phyloP scores from a whole-genome alignment of 2,888 invertebrate species.

The Tetrapedia diversipes region DNA sequence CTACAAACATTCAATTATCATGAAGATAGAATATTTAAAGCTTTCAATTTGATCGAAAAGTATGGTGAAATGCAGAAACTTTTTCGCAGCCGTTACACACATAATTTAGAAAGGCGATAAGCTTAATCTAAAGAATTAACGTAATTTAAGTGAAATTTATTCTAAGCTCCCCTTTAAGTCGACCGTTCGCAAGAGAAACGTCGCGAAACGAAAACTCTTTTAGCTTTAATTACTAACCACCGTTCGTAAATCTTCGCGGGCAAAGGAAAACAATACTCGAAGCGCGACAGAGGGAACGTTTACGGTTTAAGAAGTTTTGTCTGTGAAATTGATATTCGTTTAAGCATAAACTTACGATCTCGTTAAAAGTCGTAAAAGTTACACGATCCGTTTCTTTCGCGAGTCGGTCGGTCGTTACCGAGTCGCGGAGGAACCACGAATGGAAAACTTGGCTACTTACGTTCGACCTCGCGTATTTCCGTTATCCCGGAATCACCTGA shows the following conservation, averaged over 20 bases:
- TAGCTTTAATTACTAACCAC: neutral
- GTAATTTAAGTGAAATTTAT: no score
- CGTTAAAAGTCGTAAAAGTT: slow-evolving; percentile 62
- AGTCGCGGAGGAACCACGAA: slow-evolving; percentile 46
- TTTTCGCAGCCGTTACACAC: no score
- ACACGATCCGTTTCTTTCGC: slow-evolving; percentile 57
- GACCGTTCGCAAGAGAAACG: neutral
- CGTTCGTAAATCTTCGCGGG: neutral
- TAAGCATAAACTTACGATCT: slow-evolving; percentile 54
- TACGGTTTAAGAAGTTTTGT: slow-evolving; percentile 28
- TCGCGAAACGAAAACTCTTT: neutral
- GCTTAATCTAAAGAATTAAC: no score
- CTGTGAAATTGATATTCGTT: slow-evolving; percentile 54
- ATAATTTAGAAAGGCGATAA: no score
- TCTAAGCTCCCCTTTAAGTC: no score
- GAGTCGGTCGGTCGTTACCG: slow-evolving; percentile 56
- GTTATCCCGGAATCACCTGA: slow-evolving; percentile 62
- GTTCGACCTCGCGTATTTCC: slow-evolving; percentile 55
- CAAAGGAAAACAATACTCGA: slow-evolving; percentile 29
- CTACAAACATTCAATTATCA: no score
- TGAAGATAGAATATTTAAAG: no score
- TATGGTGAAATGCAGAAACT: no score
- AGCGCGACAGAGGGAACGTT: slow-evolving; percentile 15
- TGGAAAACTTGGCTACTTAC: slow-evolving; percentile 57
- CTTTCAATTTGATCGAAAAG: no score